A percentile compares a stretch with the other conserved stretches of the same genome.
phyloP scores from a whole-genome alignment of 2,113 vertebrate genomes.

The Taurulus bubalis region DNA sequence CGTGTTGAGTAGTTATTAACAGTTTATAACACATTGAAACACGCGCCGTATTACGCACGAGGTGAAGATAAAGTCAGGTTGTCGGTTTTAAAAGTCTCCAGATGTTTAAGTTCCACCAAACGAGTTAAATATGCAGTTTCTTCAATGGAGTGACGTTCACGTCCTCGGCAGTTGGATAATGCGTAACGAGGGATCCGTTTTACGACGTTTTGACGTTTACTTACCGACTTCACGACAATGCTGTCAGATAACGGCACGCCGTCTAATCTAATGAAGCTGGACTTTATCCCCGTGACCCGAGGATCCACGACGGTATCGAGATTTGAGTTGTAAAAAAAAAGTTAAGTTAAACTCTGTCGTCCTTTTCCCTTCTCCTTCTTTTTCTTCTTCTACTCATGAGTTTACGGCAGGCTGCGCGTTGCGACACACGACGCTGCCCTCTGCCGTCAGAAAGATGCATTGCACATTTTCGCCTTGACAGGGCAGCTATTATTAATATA shows the following conservation, averaged over 20 bases:
- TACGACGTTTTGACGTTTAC: conserved; percentile 7
- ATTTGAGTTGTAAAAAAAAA: neutral
- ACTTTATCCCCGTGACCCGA: neutral
- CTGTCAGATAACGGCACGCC: neutral
- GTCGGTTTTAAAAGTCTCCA: neutral
- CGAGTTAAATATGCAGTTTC: conserved; percentile 7
- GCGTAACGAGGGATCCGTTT: neutral
- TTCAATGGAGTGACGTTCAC: conserved; percentile 3
- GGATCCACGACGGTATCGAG: neutral
- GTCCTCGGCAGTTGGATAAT: neutral
- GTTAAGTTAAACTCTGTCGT: conserved; percentile 7
- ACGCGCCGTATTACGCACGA: neutral
- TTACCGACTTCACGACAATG: conserved; percentile 2
- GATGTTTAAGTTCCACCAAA: neutral
- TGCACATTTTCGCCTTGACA: neutral
- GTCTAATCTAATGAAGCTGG: fast-evolving
- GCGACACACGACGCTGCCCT: neutral
- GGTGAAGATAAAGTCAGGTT: neutral
- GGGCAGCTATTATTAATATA: too few species aligned
- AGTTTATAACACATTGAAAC: neutral
- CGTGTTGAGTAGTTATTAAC: too few species aligned
- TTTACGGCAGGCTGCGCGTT: neutral
- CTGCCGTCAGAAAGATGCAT: neutral
- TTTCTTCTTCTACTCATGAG: neutral
- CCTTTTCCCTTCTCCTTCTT: neutral